Base-by-base conservation (phyloP, 1,140 invertebrate genomes). In the Epicauta chinensis region DNA sequence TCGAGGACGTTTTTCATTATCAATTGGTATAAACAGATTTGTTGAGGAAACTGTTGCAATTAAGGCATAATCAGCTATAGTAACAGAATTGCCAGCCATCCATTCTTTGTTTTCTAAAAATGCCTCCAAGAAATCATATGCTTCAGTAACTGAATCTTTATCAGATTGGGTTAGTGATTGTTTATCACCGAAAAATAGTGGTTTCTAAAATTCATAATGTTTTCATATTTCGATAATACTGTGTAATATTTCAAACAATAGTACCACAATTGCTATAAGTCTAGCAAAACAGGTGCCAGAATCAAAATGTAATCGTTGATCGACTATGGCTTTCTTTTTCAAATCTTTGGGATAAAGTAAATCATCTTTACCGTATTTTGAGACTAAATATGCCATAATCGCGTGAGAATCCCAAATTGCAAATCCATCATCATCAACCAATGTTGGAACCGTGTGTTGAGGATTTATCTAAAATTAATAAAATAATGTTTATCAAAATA, bases 361-460 rank as follows among this genome's bases (percentile, higher is more conserved):
- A 54, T 78, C 74, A 13, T 75, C 67, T 34, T 73, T 69, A 7
- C 65, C 75, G 59, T 81, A 83, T 63, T 78, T 75, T 32, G 70
- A 71, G 3, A 73, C 72, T 44, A 83, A 60, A 63, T 83, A 83
- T 2, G 67, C 57, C 16, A 72, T 71, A 29, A 81, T 80, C 17
- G 80, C 78, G 52, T 80, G 76, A 63, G 34, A 38, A 23, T 49
- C 37, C 10, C 29, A 32, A 30, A 30, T 40, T 15, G 30, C 72
- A 39, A 78, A 81, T 17, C 75, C 81, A 53, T 76, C 74, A 56
- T 84, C 82, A 60, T 81, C 78, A 31, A 30, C 23, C 55, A 86
- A 68, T 1, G 81, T 82, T 6, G 83, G 83, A 52, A 86, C 73
- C 1, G 80, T 81, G 52, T 84, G 81, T 62, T 82, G 80, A 10